Evolutionary conservation across 2,888 invertebrate species (phyloP).

Genomic region (Clunio marinus): DNA sequence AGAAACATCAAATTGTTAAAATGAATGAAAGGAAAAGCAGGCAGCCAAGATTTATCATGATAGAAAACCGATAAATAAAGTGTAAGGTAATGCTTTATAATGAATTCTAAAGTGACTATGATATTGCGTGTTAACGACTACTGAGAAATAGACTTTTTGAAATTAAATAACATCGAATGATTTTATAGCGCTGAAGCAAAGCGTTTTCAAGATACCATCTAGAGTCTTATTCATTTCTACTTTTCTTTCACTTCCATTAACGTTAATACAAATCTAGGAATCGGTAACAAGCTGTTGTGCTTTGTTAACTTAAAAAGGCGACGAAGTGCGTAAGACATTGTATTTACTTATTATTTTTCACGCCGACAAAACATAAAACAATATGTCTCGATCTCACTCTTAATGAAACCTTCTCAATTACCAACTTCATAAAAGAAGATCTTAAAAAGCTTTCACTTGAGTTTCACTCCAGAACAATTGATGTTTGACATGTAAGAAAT

Average conservation of each 20-base stretch:
- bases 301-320: slow-evolving; percentile 19
- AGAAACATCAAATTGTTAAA: not conserved
- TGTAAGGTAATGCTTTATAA: slow-evolving; percentile 37
- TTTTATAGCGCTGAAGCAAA: not conserved
- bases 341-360: not conserved
- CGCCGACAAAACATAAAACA: no score
- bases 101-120: slow-evolving; percentile 37
- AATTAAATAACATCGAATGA: not conserved
- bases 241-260: slow-evolving; percentile 1
- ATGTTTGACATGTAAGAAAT: no score
- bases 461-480: no score
- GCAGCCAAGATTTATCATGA: slow-evolving; percentile 35
- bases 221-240: slow-evolving; percentile 26
- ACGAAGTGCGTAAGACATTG: slow-evolving; percentile 33
- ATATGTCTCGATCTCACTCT: no score
- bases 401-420: no score
- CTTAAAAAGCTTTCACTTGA: no score
- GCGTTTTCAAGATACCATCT: slow-evolving; percentile 27
- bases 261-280: not conserved
- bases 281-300: not conserved
- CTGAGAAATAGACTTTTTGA: not conserved
- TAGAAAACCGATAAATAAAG: slow-evolving; percentile 35
- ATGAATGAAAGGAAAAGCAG: slow-evolving; percentile 15
- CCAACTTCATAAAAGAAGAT: no score
- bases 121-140: slow-evolving; percentile 37